These are phyloP conservation scores for Amaurobius ferox DNA, from an alignment of 2,888 invertebrate genomes.

Conservation along the genomic window DNA sequence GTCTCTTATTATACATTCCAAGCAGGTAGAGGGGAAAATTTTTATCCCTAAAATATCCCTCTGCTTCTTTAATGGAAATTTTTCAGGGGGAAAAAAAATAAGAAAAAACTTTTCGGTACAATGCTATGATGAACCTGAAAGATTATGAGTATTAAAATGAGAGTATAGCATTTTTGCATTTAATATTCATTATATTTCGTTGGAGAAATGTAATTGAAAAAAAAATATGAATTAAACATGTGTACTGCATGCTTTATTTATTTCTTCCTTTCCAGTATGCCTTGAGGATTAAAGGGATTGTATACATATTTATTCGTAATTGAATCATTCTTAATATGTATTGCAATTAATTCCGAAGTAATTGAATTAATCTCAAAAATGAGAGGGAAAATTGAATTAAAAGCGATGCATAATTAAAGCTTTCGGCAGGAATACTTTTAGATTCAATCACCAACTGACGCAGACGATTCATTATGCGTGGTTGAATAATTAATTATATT, in stretches of 20 bases:
- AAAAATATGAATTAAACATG: constrained; percentile 9
- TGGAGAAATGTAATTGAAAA: background rate
- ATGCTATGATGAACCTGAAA: background rate
- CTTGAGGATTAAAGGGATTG: background rate
- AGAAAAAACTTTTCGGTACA: background rate
- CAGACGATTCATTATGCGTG: no score
- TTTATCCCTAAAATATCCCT: background rate
- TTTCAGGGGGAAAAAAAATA: background rate
- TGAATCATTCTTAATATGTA: no score
- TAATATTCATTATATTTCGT: constrained; percentile 3
- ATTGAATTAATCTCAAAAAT: no score
- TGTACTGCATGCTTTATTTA: constrained; percentile 5
- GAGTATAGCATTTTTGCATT: constrained; percentile 2
- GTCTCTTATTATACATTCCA: constrained; percentile 9
- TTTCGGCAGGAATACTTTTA: no score
- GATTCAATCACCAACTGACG: no score
- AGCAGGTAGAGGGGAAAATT: constrained; percentile 1
- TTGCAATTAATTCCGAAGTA: no score
- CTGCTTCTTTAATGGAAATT: background rate
- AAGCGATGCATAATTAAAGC: no score
- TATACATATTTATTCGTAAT: background rate
- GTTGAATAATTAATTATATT: no score
- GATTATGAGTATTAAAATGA: constrained; percentile 1
- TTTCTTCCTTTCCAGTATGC: background rate
- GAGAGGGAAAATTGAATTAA: no score